phyloP scores from a whole-genome alignment of 2,113 vertebrate species.

The Opisthocomus hoazin region DNA sequence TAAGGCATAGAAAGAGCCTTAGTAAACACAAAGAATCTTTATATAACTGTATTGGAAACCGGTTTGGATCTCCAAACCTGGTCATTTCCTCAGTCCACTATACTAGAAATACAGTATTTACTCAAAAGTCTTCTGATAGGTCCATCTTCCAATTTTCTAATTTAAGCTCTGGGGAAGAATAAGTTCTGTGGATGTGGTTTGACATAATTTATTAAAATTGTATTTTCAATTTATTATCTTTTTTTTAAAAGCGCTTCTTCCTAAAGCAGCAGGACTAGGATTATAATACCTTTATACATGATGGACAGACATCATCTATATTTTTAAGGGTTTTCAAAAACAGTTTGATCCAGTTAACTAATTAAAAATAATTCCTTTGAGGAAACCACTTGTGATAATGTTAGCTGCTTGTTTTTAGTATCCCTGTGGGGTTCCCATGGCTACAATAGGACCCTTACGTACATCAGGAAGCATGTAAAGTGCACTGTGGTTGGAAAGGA shows the following conservation, averaged over 20 bases:
- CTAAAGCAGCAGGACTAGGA: background rate
- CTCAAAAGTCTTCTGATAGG: background rate
- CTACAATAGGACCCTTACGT: background rate
- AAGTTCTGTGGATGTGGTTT: background rate
- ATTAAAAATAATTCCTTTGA: background rate
- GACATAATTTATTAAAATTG: background rate
- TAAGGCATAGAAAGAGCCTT: no score
- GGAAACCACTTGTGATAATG: background rate
- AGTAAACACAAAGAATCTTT: background rate
- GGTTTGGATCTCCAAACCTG: background rate
- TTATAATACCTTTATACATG: background rate
- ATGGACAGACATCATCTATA: background rate
- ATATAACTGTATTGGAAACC: background rate
- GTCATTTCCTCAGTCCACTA: background rate
- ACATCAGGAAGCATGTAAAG: background rate
- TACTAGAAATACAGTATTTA: background rate
- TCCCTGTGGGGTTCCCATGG: background rate
- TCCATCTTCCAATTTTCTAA: background rate
- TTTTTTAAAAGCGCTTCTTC: background rate
- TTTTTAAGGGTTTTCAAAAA: background rate
- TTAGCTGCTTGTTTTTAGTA: background rate
- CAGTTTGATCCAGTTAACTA: background rate
- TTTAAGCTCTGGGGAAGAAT: background rate
- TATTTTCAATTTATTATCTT: background rate
- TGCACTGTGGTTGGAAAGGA: background rate